These are phyloP conservation scores for Diachasma alloeum DNA, from an alignment of 1,140 invertebrate genomes.

Conservation along the genomic window DNA sequence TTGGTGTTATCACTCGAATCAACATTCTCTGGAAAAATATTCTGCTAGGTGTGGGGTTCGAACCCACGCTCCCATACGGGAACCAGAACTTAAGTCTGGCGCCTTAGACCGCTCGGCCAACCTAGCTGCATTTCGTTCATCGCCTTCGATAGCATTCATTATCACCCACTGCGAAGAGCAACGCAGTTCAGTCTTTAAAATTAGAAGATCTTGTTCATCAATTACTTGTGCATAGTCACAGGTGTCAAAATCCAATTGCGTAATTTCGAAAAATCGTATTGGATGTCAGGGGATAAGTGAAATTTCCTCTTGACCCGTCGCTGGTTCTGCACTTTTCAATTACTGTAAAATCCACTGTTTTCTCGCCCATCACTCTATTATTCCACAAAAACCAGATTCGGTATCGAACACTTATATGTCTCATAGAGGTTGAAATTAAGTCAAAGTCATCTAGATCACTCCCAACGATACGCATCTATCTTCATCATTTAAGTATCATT, in stretches of 20 bases:
- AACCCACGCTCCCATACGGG: constrained; percentile 68
- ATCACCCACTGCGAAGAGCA: not conserved
- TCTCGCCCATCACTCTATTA: too few relatives aligned
- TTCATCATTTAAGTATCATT: too few relatives aligned
- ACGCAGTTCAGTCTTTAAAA: not conserved
- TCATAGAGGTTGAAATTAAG: too few relatives aligned
- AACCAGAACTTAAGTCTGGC: constrained; percentile 69
- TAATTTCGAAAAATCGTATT: not conserved
- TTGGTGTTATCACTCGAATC: not conserved
- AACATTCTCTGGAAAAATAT: not conserved
- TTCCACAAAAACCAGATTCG: too few relatives aligned
- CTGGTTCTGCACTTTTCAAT: too few relatives aligned
- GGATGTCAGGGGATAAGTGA: not conserved
- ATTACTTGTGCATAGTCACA: not conserved
- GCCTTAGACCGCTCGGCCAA: constrained; percentile 69
- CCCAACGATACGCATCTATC: too few relatives aligned
- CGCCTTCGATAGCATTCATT: not conserved
- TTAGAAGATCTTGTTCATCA: not conserved
- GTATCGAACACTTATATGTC: too few relatives aligned
- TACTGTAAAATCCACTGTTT: too few relatives aligned
- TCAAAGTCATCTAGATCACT: too few relatives aligned
- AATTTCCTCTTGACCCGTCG: too few relatives aligned
- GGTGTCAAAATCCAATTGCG: not conserved
- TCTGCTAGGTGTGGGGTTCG: constrained; percentile 65
- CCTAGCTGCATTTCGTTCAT: constrained; percentile 43